These are phyloP conservation scores for Callospermophilus lateralis DNA, from an alignment of 2,113 vertebrate genomes.

Conservation along the genomic window DNA sequence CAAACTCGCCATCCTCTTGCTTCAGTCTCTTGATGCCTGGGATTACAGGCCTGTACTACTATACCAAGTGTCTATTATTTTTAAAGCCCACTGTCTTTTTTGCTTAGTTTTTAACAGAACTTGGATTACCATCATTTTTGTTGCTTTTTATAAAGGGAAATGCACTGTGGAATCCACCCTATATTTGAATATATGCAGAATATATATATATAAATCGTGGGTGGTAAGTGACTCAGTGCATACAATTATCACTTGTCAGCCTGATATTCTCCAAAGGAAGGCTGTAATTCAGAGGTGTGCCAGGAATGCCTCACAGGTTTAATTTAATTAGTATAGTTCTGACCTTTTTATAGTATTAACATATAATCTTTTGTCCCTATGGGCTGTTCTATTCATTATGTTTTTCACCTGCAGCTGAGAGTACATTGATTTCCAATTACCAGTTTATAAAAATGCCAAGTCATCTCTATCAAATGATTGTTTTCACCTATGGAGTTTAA, in stretches of 20 bases:
- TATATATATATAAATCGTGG: not conserved
- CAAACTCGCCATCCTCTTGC: too few relatives aligned
- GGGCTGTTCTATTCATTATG: constrained; percentile 82
- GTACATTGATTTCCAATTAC: constrained; percentile 85
- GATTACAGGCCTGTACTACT: too few relatives aligned
- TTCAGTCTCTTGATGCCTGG: too few relatives aligned
- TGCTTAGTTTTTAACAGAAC: not conserved
- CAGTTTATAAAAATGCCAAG: constrained; percentile 82
- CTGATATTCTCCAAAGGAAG: constrained; percentile 50
- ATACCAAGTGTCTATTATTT: not conserved
- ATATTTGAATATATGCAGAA: not conserved
- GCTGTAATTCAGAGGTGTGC: constrained; percentile 45
- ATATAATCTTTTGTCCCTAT: constrained; percentile 81
- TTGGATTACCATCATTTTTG: not conserved
- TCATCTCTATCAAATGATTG: constrained; percentile 70
- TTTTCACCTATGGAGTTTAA: constrained; percentile 49
- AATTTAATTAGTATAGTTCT: constrained; percentile 84
- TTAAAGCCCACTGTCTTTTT: not conserved
- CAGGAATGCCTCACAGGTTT: constrained; percentile 79
- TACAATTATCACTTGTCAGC: not conserved
- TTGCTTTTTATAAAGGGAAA: not conserved
- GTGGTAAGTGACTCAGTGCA: not conserved
- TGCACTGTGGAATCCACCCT: not conserved
- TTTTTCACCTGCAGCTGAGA: constrained; percentile 78
- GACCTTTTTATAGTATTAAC: constrained; percentile 84